Evolutionary conservation across 2,888 invertebrate genomes (phyloP), one percentile per base, ranked within the genome.

Genomic region (Lepas anatifera): DNA sequence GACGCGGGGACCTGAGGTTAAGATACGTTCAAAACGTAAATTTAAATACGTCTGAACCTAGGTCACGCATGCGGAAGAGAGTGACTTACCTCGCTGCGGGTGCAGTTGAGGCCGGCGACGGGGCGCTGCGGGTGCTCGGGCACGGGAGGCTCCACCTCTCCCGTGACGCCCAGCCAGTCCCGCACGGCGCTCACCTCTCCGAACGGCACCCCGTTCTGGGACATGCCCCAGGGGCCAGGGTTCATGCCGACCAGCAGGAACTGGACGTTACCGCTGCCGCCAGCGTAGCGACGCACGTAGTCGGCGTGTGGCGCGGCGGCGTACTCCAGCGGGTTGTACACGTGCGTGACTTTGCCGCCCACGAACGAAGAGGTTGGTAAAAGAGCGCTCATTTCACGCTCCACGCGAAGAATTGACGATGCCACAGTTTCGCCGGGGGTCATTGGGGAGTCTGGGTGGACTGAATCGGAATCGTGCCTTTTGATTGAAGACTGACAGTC

Each of bases 171-270:
- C 76, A 95, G 82, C 88, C 90, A 91, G 73, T 91, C 86, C 75
- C 84, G 84, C 0, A 93, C 92, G 70, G 87, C 84, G 67, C 81
- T 84, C 48, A 90, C 85, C 81, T 95, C 93, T 35, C 96, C 96
- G 83, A 96, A 96, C 0, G 95, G 95, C 8, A 93, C 85, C 76
- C 95, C 95, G 75, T 91, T 95, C 80, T 96, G 95, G 39, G 89
- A 89, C 95, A 95, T 95, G 73, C 95, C 95, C 87, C 89, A 94
- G 0, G 95, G 94, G n/a, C 95, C 95, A 22, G 95, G 95, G 81
- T 96, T 96, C 91, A 96, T 94, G 8, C 95, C 95, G 72, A 96
- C 84, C 78, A 92, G 91, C 75, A 96, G 81, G 52, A 27, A 52
- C 25, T 8, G 48, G 58, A 96, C 82, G n/a, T n/a, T n/a, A 73